phyloP scores from a whole-genome alignment of 2,113 vertebrate species.

The Mustelus asterias region DNA sequence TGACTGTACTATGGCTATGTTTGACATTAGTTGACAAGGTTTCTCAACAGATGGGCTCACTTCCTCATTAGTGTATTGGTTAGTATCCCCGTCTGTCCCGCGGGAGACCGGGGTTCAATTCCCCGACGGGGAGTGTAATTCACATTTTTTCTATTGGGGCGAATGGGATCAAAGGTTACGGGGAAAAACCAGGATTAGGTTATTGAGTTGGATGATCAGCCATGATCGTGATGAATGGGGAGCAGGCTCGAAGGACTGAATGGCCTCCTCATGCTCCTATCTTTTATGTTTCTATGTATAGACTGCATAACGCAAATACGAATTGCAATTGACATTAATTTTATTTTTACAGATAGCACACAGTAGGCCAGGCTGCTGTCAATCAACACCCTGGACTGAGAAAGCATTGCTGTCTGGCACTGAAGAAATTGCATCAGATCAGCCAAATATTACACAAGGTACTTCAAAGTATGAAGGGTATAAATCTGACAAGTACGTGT shows the following conservation, averaged over 20 bases:
- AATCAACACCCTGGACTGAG: neutral
- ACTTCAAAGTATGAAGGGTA: neutral
- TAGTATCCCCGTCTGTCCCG: too few relatives aligned
- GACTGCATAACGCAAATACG: neutral
- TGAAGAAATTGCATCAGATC: neutral
- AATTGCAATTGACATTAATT: slow-evolving; percentile 19
- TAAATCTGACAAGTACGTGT: neutral
- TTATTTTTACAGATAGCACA: slow-evolving; percentile 23
- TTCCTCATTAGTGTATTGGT: neutral
- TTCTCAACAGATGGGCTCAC: neutral
- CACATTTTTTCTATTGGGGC: too few relatives aligned
- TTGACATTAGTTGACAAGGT: neutral
- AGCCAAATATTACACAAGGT: neutral
- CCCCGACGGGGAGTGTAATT: too few relatives aligned
- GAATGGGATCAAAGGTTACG: too few relatives aligned
- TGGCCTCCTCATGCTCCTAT: too few relatives aligned
- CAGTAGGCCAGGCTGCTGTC: neutral
- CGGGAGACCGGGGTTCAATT: too few relatives aligned
- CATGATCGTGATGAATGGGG: too few relatives aligned
- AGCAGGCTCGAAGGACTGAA: too few relatives aligned
- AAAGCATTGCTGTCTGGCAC: slow-evolving; percentile 1
- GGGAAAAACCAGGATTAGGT: too few relatives aligned
- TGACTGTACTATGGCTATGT: too few relatives aligned
- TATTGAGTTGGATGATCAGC: too few relatives aligned
- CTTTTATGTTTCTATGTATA: neutral